A percentile compares a stretch with the other conserved stretches of the same genome.
phyloP scores from a whole-genome alignment of 1,140 invertebrate genomes.

The Nymphalis io region DNA sequence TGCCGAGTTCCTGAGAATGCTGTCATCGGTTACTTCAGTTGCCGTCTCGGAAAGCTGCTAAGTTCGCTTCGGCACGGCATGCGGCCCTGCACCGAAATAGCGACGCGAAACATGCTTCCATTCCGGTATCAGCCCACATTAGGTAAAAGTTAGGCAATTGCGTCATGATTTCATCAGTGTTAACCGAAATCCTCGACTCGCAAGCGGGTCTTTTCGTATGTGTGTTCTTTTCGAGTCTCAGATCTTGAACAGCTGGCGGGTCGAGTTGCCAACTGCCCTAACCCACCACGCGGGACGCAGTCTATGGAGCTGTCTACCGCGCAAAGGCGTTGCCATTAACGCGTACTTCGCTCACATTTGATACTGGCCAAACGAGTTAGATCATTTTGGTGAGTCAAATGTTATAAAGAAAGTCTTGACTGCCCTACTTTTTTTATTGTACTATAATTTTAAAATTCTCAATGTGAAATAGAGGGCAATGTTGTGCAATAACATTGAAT shows the following conservation, averaged over 20 bases:
- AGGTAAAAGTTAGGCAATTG: conserved; percentile 72
- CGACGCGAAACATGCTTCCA: conserved; percentile 46
- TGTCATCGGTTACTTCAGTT: conserved; percentile 32
- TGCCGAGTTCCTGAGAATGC: conserved; percentile 38
- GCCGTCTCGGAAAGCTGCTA: conserved; percentile 41
- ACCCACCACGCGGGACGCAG: neutral
- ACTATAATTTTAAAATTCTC: neutral
- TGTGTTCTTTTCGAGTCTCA: conserved; percentile 46
- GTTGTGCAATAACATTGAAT: conserved; percentile 36
- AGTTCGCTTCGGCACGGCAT: conserved; percentile 36
- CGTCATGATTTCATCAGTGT: conserved; percentile 49
- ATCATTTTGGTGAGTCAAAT: conserved; percentile 29
- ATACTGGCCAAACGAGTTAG: conserved; percentile 17
- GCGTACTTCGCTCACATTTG: conserved; percentile 8
- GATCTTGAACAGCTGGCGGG: conserved; percentile 23
- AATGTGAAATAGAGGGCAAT: conserved; percentile 21
- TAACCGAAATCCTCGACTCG: conserved; percentile 38
- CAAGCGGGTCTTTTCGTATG: conserved; percentile 50
- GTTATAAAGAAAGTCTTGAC: conserved; percentile 1
- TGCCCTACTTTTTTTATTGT: conserved; percentile 1
- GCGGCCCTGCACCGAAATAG: conserved; percentile 46
- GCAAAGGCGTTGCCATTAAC: conserved; percentile 9
- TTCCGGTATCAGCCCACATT: conserved; percentile 76
- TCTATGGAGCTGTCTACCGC: conserved; percentile 10
- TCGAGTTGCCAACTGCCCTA: conserved; percentile 17